Evolutionary conservation across 2,888 invertebrate genomes (phyloP), one percentile per base, ranked within the genome.

Genomic region (Drosophila pseudotalamancana): DNA sequence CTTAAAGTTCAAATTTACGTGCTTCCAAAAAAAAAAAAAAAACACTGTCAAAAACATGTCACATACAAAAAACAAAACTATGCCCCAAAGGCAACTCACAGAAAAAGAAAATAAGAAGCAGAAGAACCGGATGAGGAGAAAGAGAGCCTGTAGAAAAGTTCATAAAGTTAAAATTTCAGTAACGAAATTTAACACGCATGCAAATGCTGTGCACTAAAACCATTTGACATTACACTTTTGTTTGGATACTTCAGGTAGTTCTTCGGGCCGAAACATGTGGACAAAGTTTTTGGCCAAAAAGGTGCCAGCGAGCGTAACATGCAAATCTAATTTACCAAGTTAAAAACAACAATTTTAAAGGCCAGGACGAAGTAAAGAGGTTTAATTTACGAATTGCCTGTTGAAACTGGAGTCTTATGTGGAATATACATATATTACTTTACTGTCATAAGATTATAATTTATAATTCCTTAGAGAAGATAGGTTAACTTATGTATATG

Each of bases 211-310:
- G 45, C 51, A 35, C 61, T 50, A 74, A 85, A 82, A 68, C 65
- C 87, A 51, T 65, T 80, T 80, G 87, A 73, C 81, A 87, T 77
- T 77, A 57, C 50, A 78, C 76, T 75, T 78, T 78, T 75, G 76
- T 65, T 78, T 77, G 59, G 74, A 73, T 68, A 77, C 70, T 55
- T 49, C 35, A 39, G 35, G 19, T 51, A 19, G 40, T 25, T 42
- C 29, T 27, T n/a, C 32, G 35, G n/a, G 31, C 43, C n/a, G 18
- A 21, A 46, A 11, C 43, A 59, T 60, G 74, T 54, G 55, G 71
- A 70, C 56, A 76, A 72, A 76, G 72, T 72, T 71, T 50, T 25
- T 25, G 32, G 23, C 21, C 32, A 21, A 62, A 70, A 68, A 71
- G 75, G 65, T 68, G 67, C 62, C 67, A 71, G 59, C 21, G 50